Conservation (phyloP, 2,888 invertebrate genomes). For the Microplitis deprimator region DNA sequence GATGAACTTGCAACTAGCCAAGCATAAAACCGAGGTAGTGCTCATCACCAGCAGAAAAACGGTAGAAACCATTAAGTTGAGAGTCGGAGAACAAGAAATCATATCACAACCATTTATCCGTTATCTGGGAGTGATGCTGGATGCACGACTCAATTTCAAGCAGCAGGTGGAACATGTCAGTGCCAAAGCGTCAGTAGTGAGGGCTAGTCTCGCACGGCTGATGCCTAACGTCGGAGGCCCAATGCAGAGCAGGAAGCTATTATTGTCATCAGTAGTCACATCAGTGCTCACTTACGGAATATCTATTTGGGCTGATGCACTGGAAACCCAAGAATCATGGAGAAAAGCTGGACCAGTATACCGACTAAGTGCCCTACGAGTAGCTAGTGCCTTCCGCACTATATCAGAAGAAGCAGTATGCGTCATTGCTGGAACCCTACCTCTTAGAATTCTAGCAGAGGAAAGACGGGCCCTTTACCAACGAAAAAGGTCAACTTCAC, state of each 20-base stretch:
- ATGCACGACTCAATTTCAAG: constrained; percentile 47
- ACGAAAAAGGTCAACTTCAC: background rate
- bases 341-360: constrained; percentile 12
- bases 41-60: constrained; percentile 46
- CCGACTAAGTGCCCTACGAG: constrained; percentile 37
- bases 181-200: constrained; percentile 38
- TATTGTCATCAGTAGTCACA: constrained; percentile 44
- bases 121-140: constrained; percentile 51
- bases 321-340: constrained; percentile 4
- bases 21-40: constrained; percentile 50
- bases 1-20: constrained; percentile 53
- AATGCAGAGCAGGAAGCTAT: constrained; percentile 30
- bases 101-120: constrained; percentile 45
- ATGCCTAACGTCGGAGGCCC: constrained; percentile 43
- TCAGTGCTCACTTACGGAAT: constrained; percentile 35
- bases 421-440: background rate
- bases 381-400: constrained; percentile 23
- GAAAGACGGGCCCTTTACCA: background rate
- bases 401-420: too few relatives aligned
- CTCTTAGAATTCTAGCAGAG: background rate
- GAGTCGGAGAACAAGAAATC: constrained; percentile 40
- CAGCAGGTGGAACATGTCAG: constrained; percentile 33
- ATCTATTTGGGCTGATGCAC: constrained; percentile 39
- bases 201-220: constrained; percentile 18
- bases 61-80: constrained; percentile 33